These are phyloP conservation scores for Drosophila anomelani DNA, from an alignment of 2,888 invertebrate genomes.

Conservation along the genomic window DNA sequence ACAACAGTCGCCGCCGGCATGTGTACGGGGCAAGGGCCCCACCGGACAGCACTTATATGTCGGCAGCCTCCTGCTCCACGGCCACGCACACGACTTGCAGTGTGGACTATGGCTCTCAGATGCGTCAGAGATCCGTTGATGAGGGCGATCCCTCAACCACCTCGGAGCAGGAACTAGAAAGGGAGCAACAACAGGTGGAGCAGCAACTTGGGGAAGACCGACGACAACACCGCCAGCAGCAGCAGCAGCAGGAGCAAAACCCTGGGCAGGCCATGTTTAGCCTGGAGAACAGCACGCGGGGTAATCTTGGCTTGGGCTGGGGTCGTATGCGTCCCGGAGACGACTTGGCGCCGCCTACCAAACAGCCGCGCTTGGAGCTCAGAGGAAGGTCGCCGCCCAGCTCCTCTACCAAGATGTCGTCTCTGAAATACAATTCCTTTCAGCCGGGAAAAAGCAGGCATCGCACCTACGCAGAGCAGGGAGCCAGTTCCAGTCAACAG, in stretches of 20 bases:
- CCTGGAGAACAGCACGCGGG: conserved; percentile 6
- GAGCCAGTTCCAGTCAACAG: conserved; percentile 20
- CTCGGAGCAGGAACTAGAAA: conserved; percentile 19
- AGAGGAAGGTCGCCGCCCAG: not conserved
- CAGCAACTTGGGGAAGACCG: not conserved
- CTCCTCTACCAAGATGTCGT: conserved; percentile 49
- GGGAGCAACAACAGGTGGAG: conserved; percentile 24
- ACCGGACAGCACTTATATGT: conserved; percentile 42
- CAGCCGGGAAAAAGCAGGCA: conserved; percentile 65
- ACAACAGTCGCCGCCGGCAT: conserved; percentile 49
- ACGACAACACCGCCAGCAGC: not conserved
- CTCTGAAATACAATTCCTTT: conserved; percentile 65
- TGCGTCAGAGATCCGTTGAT: conserved; percentile 27
- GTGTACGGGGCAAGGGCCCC: conserved; percentile 5
- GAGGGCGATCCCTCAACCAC: conserved; percentile 20
- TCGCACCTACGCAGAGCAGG: conserved; percentile 64
- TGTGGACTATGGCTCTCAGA: conserved; percentile 59
- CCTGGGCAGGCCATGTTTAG: conserved; percentile 31
- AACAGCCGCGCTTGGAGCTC: conserved; percentile 52
- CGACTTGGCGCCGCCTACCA: conserved; percentile 57
- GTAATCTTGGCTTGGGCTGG: conserved; percentile 43
- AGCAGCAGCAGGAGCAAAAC: not conserved
- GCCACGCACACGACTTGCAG: conserved; percentile 73
- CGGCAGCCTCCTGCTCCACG: conserved; percentile 62
- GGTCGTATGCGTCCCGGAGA: conserved; percentile 58